A percentile compares a stretch with the other conserved stretches of the same genome.
phyloP scores from a whole-genome alignment of 2,797 vertebrate species.

The Rhinella marina region DNA sequence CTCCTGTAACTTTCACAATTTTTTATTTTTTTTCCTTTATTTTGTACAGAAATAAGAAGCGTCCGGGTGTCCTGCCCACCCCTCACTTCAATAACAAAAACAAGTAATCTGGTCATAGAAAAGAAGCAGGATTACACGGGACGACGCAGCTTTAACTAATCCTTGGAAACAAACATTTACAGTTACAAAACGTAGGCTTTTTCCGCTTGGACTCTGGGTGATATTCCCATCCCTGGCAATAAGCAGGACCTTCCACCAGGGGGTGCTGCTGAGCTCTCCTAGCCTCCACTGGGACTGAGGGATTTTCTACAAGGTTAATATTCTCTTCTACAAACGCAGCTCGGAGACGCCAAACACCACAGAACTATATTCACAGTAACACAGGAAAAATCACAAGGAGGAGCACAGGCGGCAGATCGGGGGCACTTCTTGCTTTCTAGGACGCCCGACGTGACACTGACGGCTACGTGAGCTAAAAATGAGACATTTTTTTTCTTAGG shows the following conservation, averaged over 20 bases:
- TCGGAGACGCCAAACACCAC: not conserved
- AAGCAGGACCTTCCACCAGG: slow-evolving; percentile 59
- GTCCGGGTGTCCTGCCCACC: slow-evolving; percentile 66
- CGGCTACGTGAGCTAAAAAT: not conserved
- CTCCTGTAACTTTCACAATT: slow-evolving; percentile 69
- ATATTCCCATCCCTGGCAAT: not conserved
- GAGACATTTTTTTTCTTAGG: not conserved
- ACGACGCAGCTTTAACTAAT: slow-evolving; percentile 75
- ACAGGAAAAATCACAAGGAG: not conserved
- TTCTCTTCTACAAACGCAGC: not conserved
- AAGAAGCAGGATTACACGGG: slow-evolving; percentile 70
- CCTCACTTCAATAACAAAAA: not conserved
- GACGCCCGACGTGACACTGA: not conserved
- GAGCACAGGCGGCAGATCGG: not conserved
- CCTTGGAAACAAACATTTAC: slow-evolving; percentile 67
- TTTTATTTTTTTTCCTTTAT: slow-evolving; percentile 65
- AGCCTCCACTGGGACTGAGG: not conserved
- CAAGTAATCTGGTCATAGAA: slow-evolving; percentile 59
- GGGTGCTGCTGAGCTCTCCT: slow-evolving; percentile 30
- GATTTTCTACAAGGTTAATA: not conserved
- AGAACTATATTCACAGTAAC: slow-evolving; percentile 25
- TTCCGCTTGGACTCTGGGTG: not conserved
- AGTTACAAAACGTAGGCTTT: slow-evolving; percentile 64
- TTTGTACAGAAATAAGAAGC: slow-evolving; percentile 70
- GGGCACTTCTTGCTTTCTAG: not conserved